Evolutionary conservation across 92 coral and sea anemone species (phyloP), one percentile per base, ranked within the genome.

Genomic region (Epizoanthus ramosus): DNA sequence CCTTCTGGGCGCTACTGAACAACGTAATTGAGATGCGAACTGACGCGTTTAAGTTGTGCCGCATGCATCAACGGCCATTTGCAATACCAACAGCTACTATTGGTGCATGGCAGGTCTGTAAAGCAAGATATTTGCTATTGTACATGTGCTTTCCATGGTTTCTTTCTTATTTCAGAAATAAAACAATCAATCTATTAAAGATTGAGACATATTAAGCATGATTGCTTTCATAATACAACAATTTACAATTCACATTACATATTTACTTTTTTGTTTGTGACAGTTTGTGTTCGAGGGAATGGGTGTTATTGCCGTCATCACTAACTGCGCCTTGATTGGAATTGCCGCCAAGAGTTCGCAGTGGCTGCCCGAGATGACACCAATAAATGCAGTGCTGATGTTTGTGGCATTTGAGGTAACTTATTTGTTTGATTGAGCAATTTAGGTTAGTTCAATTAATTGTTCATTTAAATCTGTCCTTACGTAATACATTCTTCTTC

Each of bases 61-160:
- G 95, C 54, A 92, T 97, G 68, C 91, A 80, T 85, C 99, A 97
- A 79, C 85, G 99, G 75, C 92, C 96, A 13, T 97, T 97, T 80
- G 87, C 97, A 2, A 71, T 85, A 58, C 97, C 97, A 16, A 88
- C 99, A 2, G 85, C 94, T 18, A 93, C 98, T 22, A 97, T 97
- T 75, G 99, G 99, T 10, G 99, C 98, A 13, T 97, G 99, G 99
- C 99, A 97, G 97, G 99, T 97, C 69, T 69, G 84, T 37, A 18
- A 13, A 31, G 3, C 54, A 13, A 13, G 54, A 50, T 50, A 50
- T 50, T 50, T 50, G 54, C 54, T 2, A 9, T 50, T 50, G 54
- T 12, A 28, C 31, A 28, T 28, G 31, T 28, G 0, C 54, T 50
- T 50, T 9, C 54, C 54, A 9, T 13, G 13, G 2, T 1, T 9